A percentile compares a stretch with the other conserved stretches of the same genome.
These are phyloP conservation scores for Pseudorasbora parva DNA, from an alignment of 2,113 vertebrate species.

Conservation along the genomic window DNA sequence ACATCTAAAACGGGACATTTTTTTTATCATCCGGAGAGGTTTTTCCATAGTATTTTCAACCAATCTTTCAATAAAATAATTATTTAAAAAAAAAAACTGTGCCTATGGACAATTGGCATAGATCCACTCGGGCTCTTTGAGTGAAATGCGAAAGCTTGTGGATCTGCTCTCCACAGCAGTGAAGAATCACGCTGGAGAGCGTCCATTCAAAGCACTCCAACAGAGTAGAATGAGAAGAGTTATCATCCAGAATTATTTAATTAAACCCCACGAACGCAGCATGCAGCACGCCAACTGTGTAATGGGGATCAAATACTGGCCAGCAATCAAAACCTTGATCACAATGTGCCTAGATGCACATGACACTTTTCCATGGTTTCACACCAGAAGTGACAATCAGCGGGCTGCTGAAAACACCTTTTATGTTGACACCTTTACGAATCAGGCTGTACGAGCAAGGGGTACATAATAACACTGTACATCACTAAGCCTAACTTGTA, in stretches of 20 bases:
- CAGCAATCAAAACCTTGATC: conserved; percentile 35
- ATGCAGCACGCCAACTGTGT: conserved; percentile 10
- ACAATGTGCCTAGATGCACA: neutral
- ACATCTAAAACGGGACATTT: neutral
- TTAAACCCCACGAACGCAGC: conserved; percentile 31
- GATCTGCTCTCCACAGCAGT: conserved; percentile 15
- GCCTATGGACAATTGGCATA: neutral
- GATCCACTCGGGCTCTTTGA: neutral
- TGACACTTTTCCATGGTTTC: neutral
- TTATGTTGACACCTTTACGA: neutral
- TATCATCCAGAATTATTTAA: conserved; percentile 40
- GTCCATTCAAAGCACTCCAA: conserved; percentile 43
- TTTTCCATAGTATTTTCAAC: neutral
- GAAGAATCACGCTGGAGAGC: conserved; percentile 33
- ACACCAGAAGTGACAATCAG: conserved; percentile 8
- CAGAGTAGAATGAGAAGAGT: conserved; percentile 32
- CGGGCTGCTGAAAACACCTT: neutral
- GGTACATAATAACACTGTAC: neutral
- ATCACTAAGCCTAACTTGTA: neutral
- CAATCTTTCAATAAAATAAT: no score
- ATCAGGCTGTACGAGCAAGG: neutral
- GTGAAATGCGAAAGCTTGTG: conserved; percentile 15
- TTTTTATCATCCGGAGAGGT: neutral
- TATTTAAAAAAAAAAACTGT: neutral
- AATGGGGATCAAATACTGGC: conserved; percentile 35